A percentile compares a stretch with the other conserved stretches of the same genome.
Evolutionary conservation across 2,888 invertebrate genomes (phyloP).

Genomic region (Norana najaformis): DNA sequence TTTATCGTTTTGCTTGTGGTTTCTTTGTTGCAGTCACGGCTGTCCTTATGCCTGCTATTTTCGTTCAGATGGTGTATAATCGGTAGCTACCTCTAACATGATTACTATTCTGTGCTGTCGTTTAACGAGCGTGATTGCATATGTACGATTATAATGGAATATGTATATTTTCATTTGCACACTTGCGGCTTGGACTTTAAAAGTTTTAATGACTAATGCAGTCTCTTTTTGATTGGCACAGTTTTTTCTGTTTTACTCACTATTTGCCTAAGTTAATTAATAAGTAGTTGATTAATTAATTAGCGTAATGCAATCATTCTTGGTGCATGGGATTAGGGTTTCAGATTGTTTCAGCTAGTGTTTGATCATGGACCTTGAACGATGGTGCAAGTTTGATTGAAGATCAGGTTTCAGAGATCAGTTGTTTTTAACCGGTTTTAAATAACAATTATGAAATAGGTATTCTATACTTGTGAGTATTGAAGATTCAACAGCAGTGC

Average conservation of each 20-base stretch:
- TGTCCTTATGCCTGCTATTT: constrained; percentile 2
- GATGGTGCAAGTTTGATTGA: not conserved
- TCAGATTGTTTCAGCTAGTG: not conserved
- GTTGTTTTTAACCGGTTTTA: not conserved
- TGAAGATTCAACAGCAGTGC: too few species aligned
- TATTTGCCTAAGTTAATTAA: not conserved
- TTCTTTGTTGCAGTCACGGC: not conserved
- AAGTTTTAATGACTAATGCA: not conserved
- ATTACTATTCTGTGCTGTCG: not conserved
- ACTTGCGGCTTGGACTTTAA: not conserved
- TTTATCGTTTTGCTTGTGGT: constrained; percentile 25
- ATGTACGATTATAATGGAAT: not conserved
- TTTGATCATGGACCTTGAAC: not conserved
- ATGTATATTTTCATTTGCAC: constrained; percentile 6
- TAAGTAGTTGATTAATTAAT: not conserved
- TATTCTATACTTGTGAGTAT: not conserved
- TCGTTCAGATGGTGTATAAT: not conserved
- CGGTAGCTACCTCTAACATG: constrained; percentile 23
- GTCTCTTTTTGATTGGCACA: not conserved
- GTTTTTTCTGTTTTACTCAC: not conserved
- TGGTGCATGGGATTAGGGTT: not conserved
- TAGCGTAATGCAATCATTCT: not conserved
- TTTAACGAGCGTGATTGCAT: not conserved
- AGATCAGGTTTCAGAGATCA: constrained; percentile 13
- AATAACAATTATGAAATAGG: not conserved